These are phyloP conservation scores for Rhea americana DNA, from an alignment of 2,113 vertebrate genomes.

Conservation along the genomic window DNA sequence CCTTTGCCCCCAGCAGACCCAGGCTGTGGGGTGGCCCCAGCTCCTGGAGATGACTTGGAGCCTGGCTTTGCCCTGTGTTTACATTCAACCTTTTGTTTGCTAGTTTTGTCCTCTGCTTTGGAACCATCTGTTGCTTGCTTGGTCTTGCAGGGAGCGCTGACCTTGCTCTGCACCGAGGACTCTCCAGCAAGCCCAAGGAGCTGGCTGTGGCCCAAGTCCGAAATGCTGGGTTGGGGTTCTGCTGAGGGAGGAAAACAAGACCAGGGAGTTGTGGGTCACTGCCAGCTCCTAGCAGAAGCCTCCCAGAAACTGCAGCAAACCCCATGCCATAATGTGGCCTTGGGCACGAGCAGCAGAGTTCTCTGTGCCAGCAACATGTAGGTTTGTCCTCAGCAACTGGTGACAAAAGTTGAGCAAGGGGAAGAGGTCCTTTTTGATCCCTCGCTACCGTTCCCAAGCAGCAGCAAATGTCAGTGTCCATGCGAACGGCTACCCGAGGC, in stretches of 20 bases:
- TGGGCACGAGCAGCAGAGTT: neutral
- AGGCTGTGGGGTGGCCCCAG: neutral
- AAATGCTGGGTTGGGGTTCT: neutral
- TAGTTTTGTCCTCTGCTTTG: neutral
- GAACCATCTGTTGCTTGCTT: neutral
- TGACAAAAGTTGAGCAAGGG: neutral
- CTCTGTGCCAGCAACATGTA: neutral
- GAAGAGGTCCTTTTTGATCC: neutral
- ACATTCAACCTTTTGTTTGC: neutral
- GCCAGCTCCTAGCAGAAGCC: neutral
- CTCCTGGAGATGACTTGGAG: neutral
- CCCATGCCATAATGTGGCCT: neutral
- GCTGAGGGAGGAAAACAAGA: accelerated
- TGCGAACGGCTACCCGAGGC: too few relatives aligned
- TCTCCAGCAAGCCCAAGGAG: neutral
- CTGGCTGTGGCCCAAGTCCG: neutral
- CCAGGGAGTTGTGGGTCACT: neutral
- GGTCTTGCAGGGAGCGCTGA: neutral
- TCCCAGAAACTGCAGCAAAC: neutral
- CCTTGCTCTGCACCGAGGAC: neutral
- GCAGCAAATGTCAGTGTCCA: too few relatives aligned
- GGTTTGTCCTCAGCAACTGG: neutral
- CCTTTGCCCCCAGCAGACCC: accelerated
- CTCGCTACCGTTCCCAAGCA: too few relatives aligned
- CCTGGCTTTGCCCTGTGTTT: neutral